Conservation (phyloP, 2,888 invertebrate species). For the Digitonthophagus gazella region DNA sequence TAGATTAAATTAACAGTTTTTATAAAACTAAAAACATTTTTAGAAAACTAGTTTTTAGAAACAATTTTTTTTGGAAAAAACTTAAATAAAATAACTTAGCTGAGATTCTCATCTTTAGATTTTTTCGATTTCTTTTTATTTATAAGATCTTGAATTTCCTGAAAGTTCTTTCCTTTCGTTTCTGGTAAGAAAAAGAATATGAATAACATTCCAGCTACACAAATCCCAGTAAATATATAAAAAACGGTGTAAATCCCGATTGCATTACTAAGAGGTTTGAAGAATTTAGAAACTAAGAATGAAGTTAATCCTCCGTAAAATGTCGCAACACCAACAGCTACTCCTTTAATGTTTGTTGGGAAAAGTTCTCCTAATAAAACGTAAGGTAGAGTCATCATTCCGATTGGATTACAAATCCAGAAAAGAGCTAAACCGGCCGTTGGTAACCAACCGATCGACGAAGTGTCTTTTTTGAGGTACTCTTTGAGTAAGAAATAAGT, state of each 20-base stretch:
- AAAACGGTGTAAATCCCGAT: slow-evolving; percentile 61
- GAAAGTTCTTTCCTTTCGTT: slow-evolving; percentile 62
- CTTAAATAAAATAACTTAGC: not conserved
- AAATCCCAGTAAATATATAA: slow-evolving; percentile 57
- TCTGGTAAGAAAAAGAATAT: slow-evolving; percentile 60
- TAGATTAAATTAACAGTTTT: too few species aligned
- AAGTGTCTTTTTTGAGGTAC: not conserved
- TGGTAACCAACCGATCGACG: slow-evolving; percentile 55
- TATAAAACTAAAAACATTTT: too few species aligned
- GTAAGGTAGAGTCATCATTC: slow-evolving; percentile 61
- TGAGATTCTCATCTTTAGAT: not conserved
- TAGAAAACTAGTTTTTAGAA: too few species aligned
- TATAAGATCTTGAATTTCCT: slow-evolving; percentile 60
- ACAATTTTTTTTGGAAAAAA: too few species aligned
- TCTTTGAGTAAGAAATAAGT: slow-evolving; percentile 58
- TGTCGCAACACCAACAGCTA: slow-evolving; percentile 59
- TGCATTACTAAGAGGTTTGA: slow-evolving; percentile 56
- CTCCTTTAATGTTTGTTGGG: slow-evolving; percentile 62
- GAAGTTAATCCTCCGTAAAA: slow-evolving; percentile 58
- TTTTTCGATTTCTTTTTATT: too few species aligned
- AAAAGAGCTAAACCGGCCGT: slow-evolving; percentile 58
- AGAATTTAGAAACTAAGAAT: slow-evolving; percentile 60
- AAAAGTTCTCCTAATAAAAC: slow-evolving; percentile 65
- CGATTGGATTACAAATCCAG: slow-evolving; percentile 59
- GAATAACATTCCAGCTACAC: slow-evolving; percentile 57